A percentile compares a stretch with the other conserved stretches of the same genome.
phyloP scores from a whole-genome alignment of 1,140 invertebrate species.

The Cardiocondyla obscurior region DNA sequence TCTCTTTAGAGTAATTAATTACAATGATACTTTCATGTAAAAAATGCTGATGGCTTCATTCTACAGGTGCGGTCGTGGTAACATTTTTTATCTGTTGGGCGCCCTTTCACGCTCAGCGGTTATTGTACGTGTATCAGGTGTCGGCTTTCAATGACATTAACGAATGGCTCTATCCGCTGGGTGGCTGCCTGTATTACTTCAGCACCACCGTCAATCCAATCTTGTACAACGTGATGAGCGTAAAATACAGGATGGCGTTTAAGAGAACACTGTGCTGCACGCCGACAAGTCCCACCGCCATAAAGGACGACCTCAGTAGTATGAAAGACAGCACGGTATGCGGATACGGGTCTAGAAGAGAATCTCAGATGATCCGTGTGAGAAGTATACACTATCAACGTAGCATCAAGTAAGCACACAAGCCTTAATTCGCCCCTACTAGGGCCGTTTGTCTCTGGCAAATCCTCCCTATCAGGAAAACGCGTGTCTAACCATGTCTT shows the following conservation, averaged over 20 bases:
- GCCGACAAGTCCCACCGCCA: slow-evolving; percentile 29
- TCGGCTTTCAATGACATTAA: slow-evolving; percentile 87
- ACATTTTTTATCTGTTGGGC: slow-evolving; percentile 99
- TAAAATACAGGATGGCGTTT: slow-evolving; percentile 93
- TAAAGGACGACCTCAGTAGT: slow-evolving; percentile 49
- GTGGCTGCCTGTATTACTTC: slow-evolving; percentile 94
- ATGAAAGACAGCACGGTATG: slow-evolving; percentile 40
- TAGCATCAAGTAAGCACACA: slow-evolving; percentile 39
- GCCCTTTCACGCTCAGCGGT: slow-evolving; percentile 96
- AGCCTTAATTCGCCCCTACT: background rate
- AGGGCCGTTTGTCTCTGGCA: no score
- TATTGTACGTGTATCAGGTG: slow-evolving; percentile 89
- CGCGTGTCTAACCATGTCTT: no score
- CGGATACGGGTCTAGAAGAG: slow-evolving; percentile 25
- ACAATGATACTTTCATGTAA: background rate
- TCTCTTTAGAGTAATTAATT: no score
- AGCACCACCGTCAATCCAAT: slow-evolving; percentile 95
- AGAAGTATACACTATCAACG: slow-evolving; percentile 39
- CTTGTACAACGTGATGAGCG: slow-evolving; percentile 96
- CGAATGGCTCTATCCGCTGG: slow-evolving; percentile 91
- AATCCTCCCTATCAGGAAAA: no score
- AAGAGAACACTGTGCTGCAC: slow-evolving; percentile 86
- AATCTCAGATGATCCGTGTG: slow-evolving; percentile 49
- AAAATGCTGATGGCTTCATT: slow-evolving; percentile 47
- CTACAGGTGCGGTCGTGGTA: slow-evolving; percentile 95